Evolutionary conservation across 2,113 vertebrate species (phyloP).

Genomic region (Prietella phreatophila): DNA sequence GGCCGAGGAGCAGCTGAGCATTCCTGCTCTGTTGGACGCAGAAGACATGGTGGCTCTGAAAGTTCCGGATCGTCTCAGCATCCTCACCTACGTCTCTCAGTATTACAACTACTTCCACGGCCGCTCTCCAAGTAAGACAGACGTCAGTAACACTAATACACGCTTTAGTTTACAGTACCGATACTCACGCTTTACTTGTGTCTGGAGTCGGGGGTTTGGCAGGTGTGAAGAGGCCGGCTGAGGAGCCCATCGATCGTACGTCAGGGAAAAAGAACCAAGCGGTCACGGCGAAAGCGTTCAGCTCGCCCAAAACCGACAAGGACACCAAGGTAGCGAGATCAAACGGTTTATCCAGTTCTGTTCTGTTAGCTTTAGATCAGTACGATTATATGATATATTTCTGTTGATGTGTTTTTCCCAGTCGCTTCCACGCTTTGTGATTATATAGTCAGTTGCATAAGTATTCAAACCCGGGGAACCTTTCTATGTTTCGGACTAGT

Average conservation of each 20-base stretch:
- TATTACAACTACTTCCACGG: constrained; percentile 98
- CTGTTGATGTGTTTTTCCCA: neutral
- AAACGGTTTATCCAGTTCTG: neutral
- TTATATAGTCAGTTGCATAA: neutral
- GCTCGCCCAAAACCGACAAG: constrained; percentile 53
- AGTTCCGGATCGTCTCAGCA: constrained; percentile 91
- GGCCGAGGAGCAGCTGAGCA: constrained; percentile 87
- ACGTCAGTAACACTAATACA: neutral
- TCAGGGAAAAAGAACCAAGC: constrained; percentile 78
- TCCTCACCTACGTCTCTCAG: constrained; percentile 96
- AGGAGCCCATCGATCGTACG: constrained; percentile 65
- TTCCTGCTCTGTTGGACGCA: constrained; percentile 92
- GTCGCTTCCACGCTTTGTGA: too few relatives aligned
- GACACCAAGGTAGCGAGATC: constrained; percentile 39
- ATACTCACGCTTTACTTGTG: neutral
- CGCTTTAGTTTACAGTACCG: neutral
- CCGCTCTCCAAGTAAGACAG: constrained; percentile 87
- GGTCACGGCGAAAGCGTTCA: constrained; percentile 57
- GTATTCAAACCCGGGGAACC: neutral
- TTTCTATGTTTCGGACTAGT: too few relatives aligned
- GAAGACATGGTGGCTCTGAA: constrained; percentile 96
- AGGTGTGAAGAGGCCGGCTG: constrained; percentile 82
- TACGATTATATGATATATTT: neutral
- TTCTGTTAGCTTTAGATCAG: neutral
- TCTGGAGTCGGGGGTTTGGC: constrained; percentile 84